Percentiles rank a stretch among this genome's conserved stretches.
phyloP scores from a whole-genome alignment of 2,888 invertebrate genomes.

The Harpalus rufipes region DNA sequence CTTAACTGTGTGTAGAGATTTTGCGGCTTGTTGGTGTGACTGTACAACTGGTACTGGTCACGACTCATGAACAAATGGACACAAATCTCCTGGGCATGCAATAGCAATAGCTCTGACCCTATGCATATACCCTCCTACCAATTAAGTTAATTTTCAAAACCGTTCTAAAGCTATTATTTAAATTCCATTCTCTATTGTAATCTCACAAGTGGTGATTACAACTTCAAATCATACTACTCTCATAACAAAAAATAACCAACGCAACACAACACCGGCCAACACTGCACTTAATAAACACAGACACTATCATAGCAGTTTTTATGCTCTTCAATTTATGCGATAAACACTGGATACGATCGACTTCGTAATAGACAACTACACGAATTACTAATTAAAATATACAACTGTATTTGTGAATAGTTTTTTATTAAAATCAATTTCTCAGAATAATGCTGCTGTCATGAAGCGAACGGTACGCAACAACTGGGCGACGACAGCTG shows the following conservation, averaged over 20 bases:
- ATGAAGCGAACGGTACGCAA: too few species aligned
- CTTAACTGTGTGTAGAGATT: background rate
- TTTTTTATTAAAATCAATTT: too few species aligned
- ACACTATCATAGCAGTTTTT: constrained; percentile 22
- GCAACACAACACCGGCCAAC: background rate
- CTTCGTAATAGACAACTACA: background rate
- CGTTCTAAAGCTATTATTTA: constrained; percentile 75
- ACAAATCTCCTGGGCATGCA: constrained; percentile 68
- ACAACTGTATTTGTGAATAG: background rate
- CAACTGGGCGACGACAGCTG: too few species aligned
- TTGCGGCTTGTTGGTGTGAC: background rate
- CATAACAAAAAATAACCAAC: constrained; percentile 70
- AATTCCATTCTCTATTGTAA: constrained; percentile 77
- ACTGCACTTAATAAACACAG: constrained; percentile 3
- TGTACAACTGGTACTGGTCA: constrained; percentile 47
- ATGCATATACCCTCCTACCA: constrained; percentile 72
- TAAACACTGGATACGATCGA: constrained; percentile 22
- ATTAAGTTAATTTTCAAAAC: constrained; percentile 76
- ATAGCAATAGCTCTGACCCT: constrained; percentile 57
- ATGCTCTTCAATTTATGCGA: constrained; percentile 31
- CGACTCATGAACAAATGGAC: constrained; percentile 68
- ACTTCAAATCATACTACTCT: constrained; percentile 75
- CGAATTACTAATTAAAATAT: constrained; percentile 39
- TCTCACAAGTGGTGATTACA: constrained; percentile 75
- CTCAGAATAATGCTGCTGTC: too few species aligned